phyloP scores from a whole-genome alignment of 2,113 vertebrate genomes.

The Engystomops pustulosus region DNA sequence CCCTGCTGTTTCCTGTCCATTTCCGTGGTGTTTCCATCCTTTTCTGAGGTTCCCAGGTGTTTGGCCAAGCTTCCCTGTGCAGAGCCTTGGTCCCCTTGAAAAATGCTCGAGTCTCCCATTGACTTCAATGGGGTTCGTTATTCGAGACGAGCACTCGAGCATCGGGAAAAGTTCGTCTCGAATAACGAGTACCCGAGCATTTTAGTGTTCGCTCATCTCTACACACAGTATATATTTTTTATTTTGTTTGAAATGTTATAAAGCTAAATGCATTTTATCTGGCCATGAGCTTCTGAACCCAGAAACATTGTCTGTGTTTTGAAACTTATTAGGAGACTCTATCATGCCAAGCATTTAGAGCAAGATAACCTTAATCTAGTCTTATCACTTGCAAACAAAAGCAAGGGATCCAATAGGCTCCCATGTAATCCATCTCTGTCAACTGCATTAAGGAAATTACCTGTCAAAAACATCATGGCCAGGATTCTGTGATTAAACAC shows the following conservation, averaged over 20 bases:
- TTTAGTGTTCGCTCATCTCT: no score
- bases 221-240: no score
- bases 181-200: no score
- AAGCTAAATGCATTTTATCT: conserved; percentile 62
- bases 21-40: no score
- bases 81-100: no score
- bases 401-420: conserved; percentile 72
- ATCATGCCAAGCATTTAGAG: conserved; percentile 74
- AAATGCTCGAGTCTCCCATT: no score
- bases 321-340: conserved; percentile 79
- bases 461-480: conserved; percentile 84
- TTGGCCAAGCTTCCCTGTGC: no score
- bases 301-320: conserved; percentile 66
- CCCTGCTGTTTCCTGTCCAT: no score
- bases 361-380: conserved; percentile 79
- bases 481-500: conserved; percentile 86
- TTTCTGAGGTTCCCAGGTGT: no score
- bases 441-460: conserved; percentile 88
- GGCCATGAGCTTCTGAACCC: conserved; percentile 65
- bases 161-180: no score
- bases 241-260: conserved; percentile 54
- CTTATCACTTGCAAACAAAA: conserved; percentile 81
- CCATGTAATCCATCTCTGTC: conserved; percentile 87
- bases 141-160: no score
- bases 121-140: no score